Evolutionary conservation across 2,113 vertebrate species (phyloP).

Genomic region (Brachionichthys hirsutus): DNA sequence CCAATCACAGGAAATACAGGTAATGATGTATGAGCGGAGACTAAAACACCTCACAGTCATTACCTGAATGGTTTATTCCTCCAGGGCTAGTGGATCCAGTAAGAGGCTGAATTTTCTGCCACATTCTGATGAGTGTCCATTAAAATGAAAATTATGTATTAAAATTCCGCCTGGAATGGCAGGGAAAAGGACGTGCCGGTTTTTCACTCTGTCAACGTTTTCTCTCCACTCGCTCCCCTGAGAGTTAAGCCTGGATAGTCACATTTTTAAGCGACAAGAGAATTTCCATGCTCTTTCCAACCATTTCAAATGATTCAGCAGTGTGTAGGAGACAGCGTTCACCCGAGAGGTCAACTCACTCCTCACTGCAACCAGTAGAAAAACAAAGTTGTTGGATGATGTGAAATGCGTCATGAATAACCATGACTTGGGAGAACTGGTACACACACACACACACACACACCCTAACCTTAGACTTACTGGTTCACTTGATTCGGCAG

Average conservation of each 20-base stretch:
- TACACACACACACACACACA: too few relatives aligned
- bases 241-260: slow-evolving; percentile 1
- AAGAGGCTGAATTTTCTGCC: slow-evolving; percentile 19
- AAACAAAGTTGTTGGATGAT: neutral
- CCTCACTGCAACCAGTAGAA: neutral
- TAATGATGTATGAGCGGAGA: neutral
- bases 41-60: neutral
- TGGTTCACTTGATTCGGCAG: slow-evolving; percentile 18
- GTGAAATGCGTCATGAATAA: slow-evolving; percentile 3
- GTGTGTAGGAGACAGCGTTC: slow-evolving; percentile 14
- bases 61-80: slow-evolving; percentile 4
- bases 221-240: slow-evolving; percentile 18
- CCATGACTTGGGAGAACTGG: neutral
- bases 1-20: neutral
- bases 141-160: slow-evolving; percentile 26
- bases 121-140: slow-evolving; percentile 10
- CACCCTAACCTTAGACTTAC: too few relatives aligned
- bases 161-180: slow-evolving; percentile 25
- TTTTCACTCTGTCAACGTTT: slow-evolving; percentile 30
- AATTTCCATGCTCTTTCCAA: slow-evolving; percentile 28
- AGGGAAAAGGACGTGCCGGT: slow-evolving; percentile 29
- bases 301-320: slow-evolving; percentile 33
- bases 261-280: slow-evolving; percentile 31
- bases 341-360: slow-evolving; percentile 9
- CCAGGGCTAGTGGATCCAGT: neutral